Percentiles rank a stretch among this genome's conserved stretches.
phyloP scores from a whole-genome alignment of 2,113 vertebrate genomes.

The Syrmaticus mikado region DNA sequence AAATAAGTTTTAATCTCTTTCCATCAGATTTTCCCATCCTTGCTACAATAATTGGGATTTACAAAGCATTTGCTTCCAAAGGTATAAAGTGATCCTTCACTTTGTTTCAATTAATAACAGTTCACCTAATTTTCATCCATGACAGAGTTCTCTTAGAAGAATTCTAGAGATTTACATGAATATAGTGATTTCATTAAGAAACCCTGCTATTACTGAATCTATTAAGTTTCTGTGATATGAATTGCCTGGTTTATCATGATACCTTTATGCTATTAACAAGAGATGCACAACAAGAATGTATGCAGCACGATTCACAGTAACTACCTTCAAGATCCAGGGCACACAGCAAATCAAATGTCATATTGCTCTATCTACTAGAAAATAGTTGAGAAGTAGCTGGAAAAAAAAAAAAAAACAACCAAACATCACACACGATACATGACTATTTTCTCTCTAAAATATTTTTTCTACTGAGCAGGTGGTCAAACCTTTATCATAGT shows the following conservation, averaged over 20 bases:
- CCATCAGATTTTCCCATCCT: not conserved
- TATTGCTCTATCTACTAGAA: not conserved
- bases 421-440: not conserved
- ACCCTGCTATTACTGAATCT: not conserved
- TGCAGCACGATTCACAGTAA: not conserved
- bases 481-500: not conserved
- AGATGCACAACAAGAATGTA: not conserved
- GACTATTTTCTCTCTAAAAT: not conserved
- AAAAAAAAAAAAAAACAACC: not conserved
- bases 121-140: not conserved
- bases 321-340: not conserved
- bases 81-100: not conserved
- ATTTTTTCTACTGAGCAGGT: not conserved
- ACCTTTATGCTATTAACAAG: not conserved
- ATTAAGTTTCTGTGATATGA: not conserved
- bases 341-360: not conserved
- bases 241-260: not conserved
- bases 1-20: not conserved
- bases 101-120: not conserved
- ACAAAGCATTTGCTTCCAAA: not conserved
- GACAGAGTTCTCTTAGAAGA: not conserved
- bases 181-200: slow-evolving; percentile 22
- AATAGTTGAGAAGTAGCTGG: not conserved
- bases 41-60: not conserved
- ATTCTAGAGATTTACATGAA: not conserved